A percentile compares a stretch with the other conserved stretches of the same genome.
Evolutionary conservation across 2,888 invertebrate species (phyloP).

Genomic region (Hirtodrosophila histrioides): DNA sequence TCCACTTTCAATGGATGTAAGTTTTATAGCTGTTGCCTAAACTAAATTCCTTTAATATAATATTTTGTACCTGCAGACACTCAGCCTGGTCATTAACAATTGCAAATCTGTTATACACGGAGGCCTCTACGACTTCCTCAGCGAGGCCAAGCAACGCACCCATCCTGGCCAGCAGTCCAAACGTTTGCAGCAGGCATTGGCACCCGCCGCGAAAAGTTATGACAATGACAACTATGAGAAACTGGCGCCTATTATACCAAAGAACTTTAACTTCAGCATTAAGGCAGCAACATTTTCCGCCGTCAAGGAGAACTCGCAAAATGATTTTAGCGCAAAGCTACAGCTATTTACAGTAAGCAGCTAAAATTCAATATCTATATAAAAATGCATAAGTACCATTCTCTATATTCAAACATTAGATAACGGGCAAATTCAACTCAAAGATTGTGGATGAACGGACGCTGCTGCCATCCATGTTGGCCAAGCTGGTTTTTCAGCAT

Average conservation of each 20-base stretch:
- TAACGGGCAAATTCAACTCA: slow-evolving; percentile 87
- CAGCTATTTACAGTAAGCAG: slow-evolving; percentile 87
- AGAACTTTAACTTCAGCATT: slow-evolving; percentile 90
- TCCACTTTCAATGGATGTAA: slow-evolving; percentile 93
- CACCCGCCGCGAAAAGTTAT: slow-evolving; percentile 51
- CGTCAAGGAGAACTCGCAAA: slow-evolving; percentile 88
- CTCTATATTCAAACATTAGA: slow-evolving; percentile 80
- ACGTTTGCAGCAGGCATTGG: slow-evolving; percentile 25
- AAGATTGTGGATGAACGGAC: slow-evolving; percentile 82
- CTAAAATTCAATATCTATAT: neutral
- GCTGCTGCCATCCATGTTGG: slow-evolving; percentile 86
- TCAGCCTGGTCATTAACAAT: slow-evolving; percentile 84
- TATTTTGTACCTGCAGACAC: slow-evolving; percentile 73
- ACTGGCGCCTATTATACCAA: slow-evolving; percentile 91
- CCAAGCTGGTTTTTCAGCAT: slow-evolving; percentile 88
- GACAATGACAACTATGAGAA: slow-evolving; percentile 86
- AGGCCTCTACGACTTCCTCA: slow-evolving; percentile 85
- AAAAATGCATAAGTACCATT: neutral
- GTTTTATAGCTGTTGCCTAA: slow-evolving; percentile 9
- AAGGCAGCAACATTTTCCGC: slow-evolving; percentile 89
- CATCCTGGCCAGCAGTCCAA: slow-evolving; percentile 51
- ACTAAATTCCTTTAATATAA: no score
- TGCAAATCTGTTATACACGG: slow-evolving; percentile 85
- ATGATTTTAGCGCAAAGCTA: slow-evolving; percentile 89
- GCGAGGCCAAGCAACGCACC: slow-evolving; percentile 83